Base-by-base conservation (phyloP, 2,113 vertebrate species). In the Oreochromis niloticus region DNA sequence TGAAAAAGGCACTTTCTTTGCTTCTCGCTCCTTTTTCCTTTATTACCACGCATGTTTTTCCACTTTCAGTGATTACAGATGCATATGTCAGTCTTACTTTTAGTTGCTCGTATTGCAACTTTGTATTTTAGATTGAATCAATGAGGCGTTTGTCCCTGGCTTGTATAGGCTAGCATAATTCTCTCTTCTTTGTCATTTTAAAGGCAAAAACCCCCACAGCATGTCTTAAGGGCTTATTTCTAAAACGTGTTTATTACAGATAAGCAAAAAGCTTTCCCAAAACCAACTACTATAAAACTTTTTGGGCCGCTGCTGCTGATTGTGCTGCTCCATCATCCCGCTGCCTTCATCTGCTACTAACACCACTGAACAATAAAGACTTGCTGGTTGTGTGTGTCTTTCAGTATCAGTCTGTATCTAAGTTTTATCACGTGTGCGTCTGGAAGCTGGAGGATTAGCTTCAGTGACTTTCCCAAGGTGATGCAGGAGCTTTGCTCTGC, bases 351-450 rank as follows among this genome's bases (percentile, higher is more conserved):
- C 81, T 88, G 87, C 86, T 73, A 48, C 54, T 55, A 84, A 43
- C 83, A 61, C 80, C 83, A 63, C 87, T 59, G 79, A 90, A 86
- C 83, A 89, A 59, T 82, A 73, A 89, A 85, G 85, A 91, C 80
- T 73, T 19, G 84, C 52, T 80, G 75, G 2, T 22, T 78, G 75
- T 80, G 46, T 80, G 32, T 84, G 36, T 82, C 56, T 75, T n/a
- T 83, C 55, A 54, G 78, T 90, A 86, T 90, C 87, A 88, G 81
- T 88, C 48, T 85, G 54, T 90, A 71, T 89, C 82, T 84, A 54
- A 56, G 19, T n/a, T 22, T 43, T 39, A 59, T 86, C 17, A 36
- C 39, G 36, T 14, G 46, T 80, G 85, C 43, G 63, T 86, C 68
- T 91, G 48, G 83, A 50, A 84, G 71, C 52, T 54, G 50, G 41